Evolutionary conservation across 2,797 vertebrate genomes (phyloP).

Genomic region (Phalanger gymnotis): DNA sequence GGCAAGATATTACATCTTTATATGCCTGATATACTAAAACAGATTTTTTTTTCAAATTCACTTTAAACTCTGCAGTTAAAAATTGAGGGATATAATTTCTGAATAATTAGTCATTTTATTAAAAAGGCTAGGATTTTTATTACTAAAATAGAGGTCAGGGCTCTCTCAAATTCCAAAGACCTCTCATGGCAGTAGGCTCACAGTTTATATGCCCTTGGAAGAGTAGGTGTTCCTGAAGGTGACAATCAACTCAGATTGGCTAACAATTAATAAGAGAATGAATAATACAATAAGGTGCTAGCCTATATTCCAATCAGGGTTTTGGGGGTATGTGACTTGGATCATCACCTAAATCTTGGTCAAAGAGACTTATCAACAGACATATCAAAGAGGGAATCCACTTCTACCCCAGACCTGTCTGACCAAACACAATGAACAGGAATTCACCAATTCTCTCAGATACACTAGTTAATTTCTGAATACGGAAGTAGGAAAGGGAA

Average conservation of each 20-base stretch:
- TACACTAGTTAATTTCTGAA: neutral
- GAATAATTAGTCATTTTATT: neutral
- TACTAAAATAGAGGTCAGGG: neutral
- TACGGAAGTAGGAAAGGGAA: neutral
- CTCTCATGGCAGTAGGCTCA: neutral
- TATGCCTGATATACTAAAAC: neutral
- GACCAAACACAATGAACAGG: neutral
- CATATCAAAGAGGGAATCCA: neutral
- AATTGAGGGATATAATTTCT: neutral
- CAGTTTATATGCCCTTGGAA: neutral
- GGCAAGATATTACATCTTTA: neutral
- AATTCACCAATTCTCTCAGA: neutral
- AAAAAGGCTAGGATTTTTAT: neutral
- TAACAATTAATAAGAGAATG: neutral
- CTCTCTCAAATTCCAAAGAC: neutral
- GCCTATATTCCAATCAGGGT: neutral
- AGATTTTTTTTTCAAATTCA: neutral
- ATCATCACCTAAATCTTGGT: neutral
- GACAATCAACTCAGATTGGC: neutral
- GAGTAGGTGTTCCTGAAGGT: neutral
- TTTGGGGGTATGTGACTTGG: neutral
- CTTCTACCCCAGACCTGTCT: neutral
- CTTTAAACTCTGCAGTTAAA: neutral
- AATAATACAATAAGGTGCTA: neutral
- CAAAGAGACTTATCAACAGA: neutral